Evolutionary conservation across 2,888 invertebrate species (phyloP), one percentile per base, ranked within the genome.

Genomic region (Microctonus brassicae): DNA sequence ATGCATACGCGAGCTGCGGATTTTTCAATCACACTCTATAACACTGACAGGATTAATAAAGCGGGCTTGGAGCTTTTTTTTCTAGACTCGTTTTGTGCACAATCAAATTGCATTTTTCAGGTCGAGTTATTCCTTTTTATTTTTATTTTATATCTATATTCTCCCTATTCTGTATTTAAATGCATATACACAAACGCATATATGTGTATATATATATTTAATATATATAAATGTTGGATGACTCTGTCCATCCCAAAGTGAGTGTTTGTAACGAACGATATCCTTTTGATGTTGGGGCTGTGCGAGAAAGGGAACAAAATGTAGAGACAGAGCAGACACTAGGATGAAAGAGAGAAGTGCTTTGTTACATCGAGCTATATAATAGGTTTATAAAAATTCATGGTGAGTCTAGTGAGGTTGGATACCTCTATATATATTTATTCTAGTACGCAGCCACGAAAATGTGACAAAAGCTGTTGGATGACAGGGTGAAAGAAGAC

Each of bases 311-410:
- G n/a, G 24, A 52, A 33, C 22, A 7, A 9, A 26, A 47, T n/a
- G 26, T 11, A 60, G 29, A 70, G 34, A 47, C 7, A 65, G 42
- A 60, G 62, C 17, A 29, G 7, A 29, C 7, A 29, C 4, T 29
- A 29, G 36, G 22, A 57, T 24, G 20, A 39, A 65, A 53, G 39
- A 20, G 42, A 69, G 39, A 22, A 69, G 47, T 73, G 79, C 82
- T 85, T 82, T 79, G 83, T 86, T 84, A 86, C 86, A 86, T 81
- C 80, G 78, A 78, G 77, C 78, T 80, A 80, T 83, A 84, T 85
- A 84, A 86, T 85, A 82, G 82, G 81, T 85, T 86, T 85, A 84
- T 84, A 84, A 86, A 86, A 86, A 84, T 83, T 82, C 83, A 82
- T 82, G 77, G 78, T 77, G 75, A 78, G 76, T 77, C 78, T 76